A percentile compares a stretch with the other conserved stretches of the same genome.
These are phyloP conservation scores for Bos javanicus DNA, from an alignment of 2,113 vertebrate genomes.

Conservation along the genomic window DNA sequence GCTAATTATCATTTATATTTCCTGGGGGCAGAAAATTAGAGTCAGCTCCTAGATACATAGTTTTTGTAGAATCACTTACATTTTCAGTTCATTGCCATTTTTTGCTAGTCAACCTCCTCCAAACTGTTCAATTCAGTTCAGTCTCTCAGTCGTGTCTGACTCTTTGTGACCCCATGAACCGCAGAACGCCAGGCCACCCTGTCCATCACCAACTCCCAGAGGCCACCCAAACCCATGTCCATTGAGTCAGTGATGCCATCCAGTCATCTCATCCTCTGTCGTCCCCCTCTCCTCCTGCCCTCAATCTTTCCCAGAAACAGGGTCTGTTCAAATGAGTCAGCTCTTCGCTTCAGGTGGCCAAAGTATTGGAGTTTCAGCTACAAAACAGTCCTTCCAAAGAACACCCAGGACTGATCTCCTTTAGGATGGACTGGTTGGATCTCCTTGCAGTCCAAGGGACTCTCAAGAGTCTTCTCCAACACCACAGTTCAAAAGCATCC, in stretches of 20 bases:
- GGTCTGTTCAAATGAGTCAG: not conserved
- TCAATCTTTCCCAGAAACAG: not conserved
- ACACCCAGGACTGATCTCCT: not conserved
- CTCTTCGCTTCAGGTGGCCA: not conserved
- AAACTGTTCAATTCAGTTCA: not conserved
- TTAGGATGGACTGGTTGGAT: not conserved
- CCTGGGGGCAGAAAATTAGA: slow-evolving; percentile 19
- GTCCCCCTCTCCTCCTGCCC: not conserved
- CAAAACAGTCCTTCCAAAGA: not conserved
- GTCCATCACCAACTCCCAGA: not conserved
- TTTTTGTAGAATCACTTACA: not conserved
- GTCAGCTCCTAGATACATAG: not conserved
- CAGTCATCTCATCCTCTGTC: not conserved
- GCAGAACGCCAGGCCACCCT: rapidly evolving
- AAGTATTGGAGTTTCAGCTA: not conserved
- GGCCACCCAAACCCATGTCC: not conserved
- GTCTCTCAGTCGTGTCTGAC: not conserved
- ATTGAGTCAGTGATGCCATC: not conserved
- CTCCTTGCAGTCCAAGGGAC: not conserved
- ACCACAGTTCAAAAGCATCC: no score
- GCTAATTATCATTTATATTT: slow-evolving; percentile 40
- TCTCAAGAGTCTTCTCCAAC: not conserved
- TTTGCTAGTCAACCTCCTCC: not conserved
- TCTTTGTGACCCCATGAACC: not conserved
- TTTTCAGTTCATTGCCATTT: not conserved